Evolutionary conservation across 2,113 vertebrate genomes (phyloP).

Genomic region (Hippoglossus stenolepis): DNA sequence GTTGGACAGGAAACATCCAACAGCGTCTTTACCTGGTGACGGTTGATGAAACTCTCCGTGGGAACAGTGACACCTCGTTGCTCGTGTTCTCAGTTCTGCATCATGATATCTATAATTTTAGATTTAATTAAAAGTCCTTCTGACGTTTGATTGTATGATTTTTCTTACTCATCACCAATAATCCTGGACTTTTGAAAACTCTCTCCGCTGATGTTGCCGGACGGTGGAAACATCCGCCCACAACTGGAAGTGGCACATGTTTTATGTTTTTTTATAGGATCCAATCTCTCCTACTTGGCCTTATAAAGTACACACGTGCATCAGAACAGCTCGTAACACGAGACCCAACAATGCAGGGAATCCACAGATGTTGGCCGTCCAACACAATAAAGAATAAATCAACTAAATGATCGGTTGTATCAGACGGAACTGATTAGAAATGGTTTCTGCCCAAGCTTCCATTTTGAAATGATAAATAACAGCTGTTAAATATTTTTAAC

Average conservation of each 20-base stretch:
- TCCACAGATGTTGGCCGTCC: slow-evolving; percentile 30
- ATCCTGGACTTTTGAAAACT: no score
- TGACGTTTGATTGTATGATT: no score
- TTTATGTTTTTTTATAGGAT: slow-evolving; percentile 4
- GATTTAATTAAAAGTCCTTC: no score
- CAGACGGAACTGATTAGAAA: slow-evolving; percentile 6
- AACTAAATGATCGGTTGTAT: not conserved
- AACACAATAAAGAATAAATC: not conserved
- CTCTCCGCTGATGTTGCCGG: no score
- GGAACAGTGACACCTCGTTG: no score
- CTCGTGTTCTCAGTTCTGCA: no score
- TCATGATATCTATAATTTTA: no score
- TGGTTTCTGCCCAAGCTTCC: not conserved
- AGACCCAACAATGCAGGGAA: slow-evolving; percentile 13
- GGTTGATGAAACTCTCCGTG: no score
- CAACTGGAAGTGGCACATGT: slow-evolving; percentile 42
- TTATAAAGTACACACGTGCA: slow-evolving; percentile 37
- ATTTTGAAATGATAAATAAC: not conserved
- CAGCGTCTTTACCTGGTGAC: no score
- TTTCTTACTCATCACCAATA: no score
- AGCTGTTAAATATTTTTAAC: not conserved
- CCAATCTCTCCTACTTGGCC: slow-evolving; percentile 19
- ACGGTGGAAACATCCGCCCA: not conserved
- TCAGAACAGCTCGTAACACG: slow-evolving; percentile 4
- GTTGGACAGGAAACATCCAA: no score